phyloP scores from a whole-genome alignment of 2,113 vertebrate genomes.

The Gymnocephalus cernua region DNA sequence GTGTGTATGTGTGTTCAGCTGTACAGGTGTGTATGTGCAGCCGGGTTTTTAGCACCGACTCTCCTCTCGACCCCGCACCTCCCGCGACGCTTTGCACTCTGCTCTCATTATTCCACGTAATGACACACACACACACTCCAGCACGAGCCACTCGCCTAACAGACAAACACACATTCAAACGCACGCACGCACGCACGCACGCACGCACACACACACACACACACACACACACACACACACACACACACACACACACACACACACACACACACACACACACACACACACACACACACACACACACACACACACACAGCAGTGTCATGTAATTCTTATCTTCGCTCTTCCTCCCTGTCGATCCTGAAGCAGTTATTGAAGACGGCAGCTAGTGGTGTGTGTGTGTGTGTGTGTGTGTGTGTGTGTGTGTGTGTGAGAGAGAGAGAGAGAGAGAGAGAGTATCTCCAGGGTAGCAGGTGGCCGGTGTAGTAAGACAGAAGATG shows the following conservation, averaged over 20 bases:
- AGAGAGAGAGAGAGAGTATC: conserved; percentile 44
- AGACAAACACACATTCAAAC: conserved; percentile 33
- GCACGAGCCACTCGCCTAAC: conserved; percentile 44
- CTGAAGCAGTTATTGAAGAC: conserved; percentile 55
- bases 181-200: conserved; percentile 20
- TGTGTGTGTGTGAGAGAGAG: conserved; percentile 30
- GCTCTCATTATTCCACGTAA: conserved; percentile 87
- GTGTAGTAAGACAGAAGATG: conserved; percentile 74
- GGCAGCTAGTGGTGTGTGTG: background rate
- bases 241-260: conserved; percentile 12
- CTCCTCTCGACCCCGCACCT: conserved; percentile 68
- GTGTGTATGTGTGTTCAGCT: conserved; percentile 33
- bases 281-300: conserved; percentile 28
- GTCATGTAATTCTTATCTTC: conserved; percentile 46
- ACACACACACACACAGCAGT: background rate
- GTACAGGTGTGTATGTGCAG: background rate
- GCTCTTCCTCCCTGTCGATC: conserved; percentile 35
- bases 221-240: conserved; percentile 28
- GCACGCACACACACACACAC: conserved; percentile 31
- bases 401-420: conserved; percentile 42
- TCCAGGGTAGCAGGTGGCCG: conserved; percentile 81
- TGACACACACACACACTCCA: conserved; percentile 81
- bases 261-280: conserved; percentile 25
- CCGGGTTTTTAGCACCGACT: conserved; percentile 38
- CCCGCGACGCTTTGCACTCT: conserved; percentile 58